phyloP scores from a whole-genome alignment of 2,797 vertebrate genomes.

The Halcyon smyrnensis region DNA sequence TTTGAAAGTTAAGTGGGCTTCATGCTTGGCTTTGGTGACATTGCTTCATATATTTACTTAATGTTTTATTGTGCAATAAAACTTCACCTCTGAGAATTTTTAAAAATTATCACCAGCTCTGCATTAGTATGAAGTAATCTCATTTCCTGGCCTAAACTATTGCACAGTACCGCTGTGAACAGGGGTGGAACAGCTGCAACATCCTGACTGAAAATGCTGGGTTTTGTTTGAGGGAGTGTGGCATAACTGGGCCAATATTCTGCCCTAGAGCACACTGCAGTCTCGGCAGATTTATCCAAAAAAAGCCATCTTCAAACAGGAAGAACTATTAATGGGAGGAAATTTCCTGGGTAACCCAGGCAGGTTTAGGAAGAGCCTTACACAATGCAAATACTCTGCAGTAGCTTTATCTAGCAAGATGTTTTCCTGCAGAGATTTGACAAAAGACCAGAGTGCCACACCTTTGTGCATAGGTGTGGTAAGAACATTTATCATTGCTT shows the following conservation, averaged over 20 bases:
- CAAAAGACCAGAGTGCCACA: background rate
- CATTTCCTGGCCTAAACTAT: background rate
- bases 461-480: background rate
- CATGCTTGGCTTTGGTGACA: background rate
- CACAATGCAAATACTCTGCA: too few species aligned
- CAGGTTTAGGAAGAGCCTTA: background rate
- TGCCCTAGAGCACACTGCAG: background rate
- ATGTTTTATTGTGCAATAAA: background rate
- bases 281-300: background rate
- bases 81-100: background rate
- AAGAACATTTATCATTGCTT: background rate
- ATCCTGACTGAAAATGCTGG: slow-evolving; percentile 10
- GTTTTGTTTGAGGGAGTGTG: background rate
- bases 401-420: background rate
- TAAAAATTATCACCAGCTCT: background rate
- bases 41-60: background rate
- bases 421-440: slow-evolving; percentile 10
- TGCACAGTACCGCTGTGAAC: background rate
- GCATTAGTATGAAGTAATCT: slow-evolving; percentile 9
- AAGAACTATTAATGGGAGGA: background rate
- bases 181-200: slow-evolving; percentile 20
- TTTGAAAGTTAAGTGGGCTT: background rate
- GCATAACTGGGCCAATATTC: background rate
- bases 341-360: background rate
- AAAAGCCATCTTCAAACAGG: background rate